phyloP scores from a whole-genome alignment of 2,888 invertebrate species.

The Tipula helvola region DNA sequence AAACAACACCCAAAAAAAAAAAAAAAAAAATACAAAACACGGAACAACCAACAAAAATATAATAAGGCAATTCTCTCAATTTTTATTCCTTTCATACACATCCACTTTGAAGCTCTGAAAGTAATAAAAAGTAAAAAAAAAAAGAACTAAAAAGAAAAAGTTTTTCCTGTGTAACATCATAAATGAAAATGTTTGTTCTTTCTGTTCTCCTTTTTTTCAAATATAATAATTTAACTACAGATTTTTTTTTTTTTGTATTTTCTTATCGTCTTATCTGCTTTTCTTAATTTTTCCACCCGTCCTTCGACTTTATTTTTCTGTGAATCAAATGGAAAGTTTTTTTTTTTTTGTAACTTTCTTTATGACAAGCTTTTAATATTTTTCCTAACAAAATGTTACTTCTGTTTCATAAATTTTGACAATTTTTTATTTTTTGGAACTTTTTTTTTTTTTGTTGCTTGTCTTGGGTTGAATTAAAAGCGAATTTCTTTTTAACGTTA shows the following conservation, averaged over 20 bases:
- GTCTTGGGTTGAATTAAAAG: conserved; percentile 4
- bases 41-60: background rate
- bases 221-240: background rate
- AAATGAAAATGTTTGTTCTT: background rate
- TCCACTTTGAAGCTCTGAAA: background rate
- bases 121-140: background rate
- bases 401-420: conserved; percentile 11
- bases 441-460: background rate
- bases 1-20: no score
- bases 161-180: background rate
- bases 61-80: background rate
- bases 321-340: background rate
- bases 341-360: background rate
- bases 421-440: no score
- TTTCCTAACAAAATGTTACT: conserved; percentile 9
- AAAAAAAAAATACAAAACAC: background rate
- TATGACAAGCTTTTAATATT: conserved; percentile 12
- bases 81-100: background rate
- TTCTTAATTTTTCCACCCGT: background rate
- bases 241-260: background rate
- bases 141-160: background rate
- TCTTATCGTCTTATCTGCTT: background rate
- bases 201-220: background rate
- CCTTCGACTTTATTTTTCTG: background rate
- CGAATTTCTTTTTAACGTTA: background rate